Evolutionary conservation across 64 coral and sea anemone genomes (phyloP), one percentile per base, ranked within the genome.

Genomic region (Actinia equina): DNA sequence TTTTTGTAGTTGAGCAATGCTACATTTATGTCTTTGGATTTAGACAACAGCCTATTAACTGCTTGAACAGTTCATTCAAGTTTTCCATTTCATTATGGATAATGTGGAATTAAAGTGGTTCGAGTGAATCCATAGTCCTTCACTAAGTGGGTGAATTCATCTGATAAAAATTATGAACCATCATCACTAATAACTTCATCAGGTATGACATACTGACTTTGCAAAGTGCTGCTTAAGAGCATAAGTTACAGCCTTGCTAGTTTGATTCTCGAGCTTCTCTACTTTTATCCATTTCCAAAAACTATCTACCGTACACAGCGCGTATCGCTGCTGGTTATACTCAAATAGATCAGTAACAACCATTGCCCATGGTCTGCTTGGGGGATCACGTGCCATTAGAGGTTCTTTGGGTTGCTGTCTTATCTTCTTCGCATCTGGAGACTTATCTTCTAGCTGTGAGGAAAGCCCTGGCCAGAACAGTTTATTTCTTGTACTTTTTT

Each of bases 251-350:
- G 88, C 86, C 59, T 70, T 69, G 88, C 80, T 89, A 30, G 13
- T 84, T 44, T 19, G 5, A 12, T 71, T 37, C 20, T 85, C 65
- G 2, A 91, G 64, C 22, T 87, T 90, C 11, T 70, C 51, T 45
- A 92, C 17, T 87, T 95, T 1, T 88, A 96, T 88, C 88, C 70
- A 90, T 44, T 96, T 86, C 0, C 88, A 93, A 59, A 86, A 93
- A 78, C 92, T 89, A 77, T 90, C 87, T 1, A 92, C 76, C 77
- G 59, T 83, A 12, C 52, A 37, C 91, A 74, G 30, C 49, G 87
- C 19, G 58, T 92, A 84, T 60, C 88, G 52, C 25, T 3, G 77
- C 30, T 37, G 30, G 30, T 37, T 37, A 37, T 37, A 37, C 30
- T 37, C 30, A 37, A 37, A 89, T 22, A 89, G 46, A 52, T 95